Evolutionary conservation across 2,888 invertebrate species (phyloP), one percentile per base, ranked within the genome.

Genomic region (Drosophila paranaensis): DNA sequence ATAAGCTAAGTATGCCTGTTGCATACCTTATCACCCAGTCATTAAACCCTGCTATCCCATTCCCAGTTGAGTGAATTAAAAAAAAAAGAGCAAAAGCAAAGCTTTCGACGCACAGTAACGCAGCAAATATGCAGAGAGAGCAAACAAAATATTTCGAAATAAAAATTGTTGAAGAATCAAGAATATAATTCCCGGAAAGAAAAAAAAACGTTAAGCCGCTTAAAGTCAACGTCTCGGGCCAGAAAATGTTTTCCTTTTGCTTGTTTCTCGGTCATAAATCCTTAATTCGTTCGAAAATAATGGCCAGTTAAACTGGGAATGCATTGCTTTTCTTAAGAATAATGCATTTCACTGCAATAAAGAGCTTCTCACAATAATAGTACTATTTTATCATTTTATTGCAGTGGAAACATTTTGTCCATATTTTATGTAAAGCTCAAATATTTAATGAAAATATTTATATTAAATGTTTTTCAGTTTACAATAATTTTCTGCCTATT

Each of bases 81-180:
- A n/a, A 2, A 14, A 1, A 9, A 39, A 2, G 3, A 27, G n/a
- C 35, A 50, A 45, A 37, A 55, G 16, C 48, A 13, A 20, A 16
- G 35, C 45, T 48, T 50, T 50, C 43, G 11, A 25, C 2, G 3
- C 40, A n/a, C 30, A 37, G n/a, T 13, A 37, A 14, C 35, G 35
- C 39, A n/a, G 27, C n/a, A 54, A 48, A 30, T 45, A 40, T 60
- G 35, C 20, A 40, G 2, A 2, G 6, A 37, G 8, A 40, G 33
- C 50, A 46, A 11, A 11, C 16, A 13, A 55, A 55, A 57, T 35
- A 30, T 33, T n/a, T 53, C 20, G 13, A 25, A 37, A 67, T 35
- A 30, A 27, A 40, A 60, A 56, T n/a, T 10, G 25, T 5, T 27
- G 27, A 48, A 11, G 48, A 25, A 11, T 60, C 6, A 43, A 14